Base-by-base conservation (phyloP, 2,113 vertebrate species). In the Sinocyclocheilus grahami region DNA sequence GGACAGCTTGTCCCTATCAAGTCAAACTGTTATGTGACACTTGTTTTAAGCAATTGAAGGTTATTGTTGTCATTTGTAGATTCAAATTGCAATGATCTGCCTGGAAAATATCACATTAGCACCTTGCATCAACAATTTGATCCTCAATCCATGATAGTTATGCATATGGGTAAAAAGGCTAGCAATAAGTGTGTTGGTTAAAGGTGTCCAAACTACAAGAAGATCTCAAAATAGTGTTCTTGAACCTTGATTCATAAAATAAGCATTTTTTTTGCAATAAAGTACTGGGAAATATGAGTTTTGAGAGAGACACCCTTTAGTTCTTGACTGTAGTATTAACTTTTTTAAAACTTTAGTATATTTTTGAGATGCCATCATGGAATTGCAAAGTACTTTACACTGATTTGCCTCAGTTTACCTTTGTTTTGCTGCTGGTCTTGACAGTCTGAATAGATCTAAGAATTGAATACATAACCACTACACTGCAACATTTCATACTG, bases 1-100 rank as follows among this genome's bases (percentile, higher is more conserved):
- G 78, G 84, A 89, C 87, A 65, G 84, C 85, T 89, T 88, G 87
- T 92, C 82, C 80, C 72, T 76, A 87, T 88, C 86, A 75, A 89
- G 78, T 88, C 67, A 81, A 85, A 91, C 86, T 78, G 76, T 86
- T 90, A 78, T 89, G 78, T 90, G 91, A 92, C 90, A 74, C 85
- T 85, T 87, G 5, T 84, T 88, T 92, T 90, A 88, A 90, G 94
- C 7, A 20, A 91, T 92, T 88, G 81, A 92, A 89, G 88, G 84
- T 88, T 76, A 42, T 82, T 82, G 84, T 91, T 87, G 87, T 92
- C 6, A 67, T 81, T 92, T 92, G 92, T 93, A 46, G 90, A 93
- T 90, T 89, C 92, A 92, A 89, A 46, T 46, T 46, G 8, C 42
- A 46, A 46, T 46, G 42, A 42, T 42, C 42, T 42, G 7, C 42